Percentiles rank a stretch among this genome's conserved stretches.
These are phyloP conservation scores for Watsonalla cultraria DNA, from an alignment of 2,888 invertebrate genomes.

Conservation along the genomic window DNA sequence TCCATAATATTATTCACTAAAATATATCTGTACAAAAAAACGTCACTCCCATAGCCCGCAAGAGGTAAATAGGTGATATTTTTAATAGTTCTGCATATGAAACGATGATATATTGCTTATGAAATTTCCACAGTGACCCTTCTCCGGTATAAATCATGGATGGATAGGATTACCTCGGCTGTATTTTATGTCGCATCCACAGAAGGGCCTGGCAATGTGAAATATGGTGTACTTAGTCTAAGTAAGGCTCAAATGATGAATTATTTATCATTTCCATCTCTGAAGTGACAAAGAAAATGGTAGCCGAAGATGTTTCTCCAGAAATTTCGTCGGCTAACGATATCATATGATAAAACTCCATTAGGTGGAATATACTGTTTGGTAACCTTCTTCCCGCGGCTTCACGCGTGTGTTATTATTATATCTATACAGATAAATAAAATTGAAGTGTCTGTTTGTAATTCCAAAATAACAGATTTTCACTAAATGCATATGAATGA, in stretches of 20 bases:
- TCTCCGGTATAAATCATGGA: conserved; percentile 68
- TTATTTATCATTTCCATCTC: conserved; percentile 69
- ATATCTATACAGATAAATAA: too few species aligned
- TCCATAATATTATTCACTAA: too few species aligned
- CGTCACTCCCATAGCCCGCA: conserved; percentile 10
- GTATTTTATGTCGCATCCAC: conserved; percentile 72
- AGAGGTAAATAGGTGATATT: conserved; percentile 20
- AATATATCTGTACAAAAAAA: conserved; percentile 4
- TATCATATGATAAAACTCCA: conserved; percentile 5
- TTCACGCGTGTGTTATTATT: not conserved
- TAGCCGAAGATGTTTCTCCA: conserved; percentile 30
- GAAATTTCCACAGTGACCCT: conserved; percentile 70
- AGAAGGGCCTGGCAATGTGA: conserved; percentile 64
- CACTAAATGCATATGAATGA: too few species aligned
- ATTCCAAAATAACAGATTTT: too few species aligned
- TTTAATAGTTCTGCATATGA: conserved; percentile 49
- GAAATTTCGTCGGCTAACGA: conserved; percentile 31
- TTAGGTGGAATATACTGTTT: not conserved
- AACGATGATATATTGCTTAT: conserved; percentile 59
- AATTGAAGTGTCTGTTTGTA: too few species aligned
- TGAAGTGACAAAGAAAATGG: conserved; percentile 52
- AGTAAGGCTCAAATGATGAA: conserved; percentile 71
- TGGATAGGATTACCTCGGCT: conserved; percentile 72
- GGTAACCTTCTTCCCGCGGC: too few species aligned
- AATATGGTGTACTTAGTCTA: conserved; percentile 73